A percentile compares a stretch with the other conserved stretches of the same genome.
Conservation (phyloP, 2,797 vertebrate species). For the Poeciliopsis presidionis region DNA sequence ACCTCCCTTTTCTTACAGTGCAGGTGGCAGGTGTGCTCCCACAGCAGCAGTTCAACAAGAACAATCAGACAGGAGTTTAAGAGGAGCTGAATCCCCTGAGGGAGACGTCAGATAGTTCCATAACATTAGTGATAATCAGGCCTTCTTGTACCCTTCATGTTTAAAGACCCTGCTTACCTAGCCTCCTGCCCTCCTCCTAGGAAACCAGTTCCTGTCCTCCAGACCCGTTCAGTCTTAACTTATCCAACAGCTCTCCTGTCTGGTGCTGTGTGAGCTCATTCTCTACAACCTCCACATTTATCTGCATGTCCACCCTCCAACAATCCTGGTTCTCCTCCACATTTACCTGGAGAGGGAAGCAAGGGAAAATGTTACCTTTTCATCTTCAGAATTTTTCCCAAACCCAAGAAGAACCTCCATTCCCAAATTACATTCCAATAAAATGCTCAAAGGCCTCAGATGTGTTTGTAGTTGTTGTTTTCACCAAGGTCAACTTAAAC, state of each 20-base stretch:
- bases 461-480: too few relatives aligned
- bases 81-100: not conserved
- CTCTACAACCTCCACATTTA: not conserved
- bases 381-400: too few relatives aligned
- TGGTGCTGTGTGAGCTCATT: not conserved
- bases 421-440: too few relatives aligned
- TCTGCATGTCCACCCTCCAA: too few relatives aligned
- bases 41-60: not conserved
- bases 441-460: too few relatives aligned
- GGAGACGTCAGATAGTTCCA: not conserved
- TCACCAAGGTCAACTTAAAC: too few relatives aligned
- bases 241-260: not conserved
- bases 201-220: not conserved
- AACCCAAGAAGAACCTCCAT: too few relatives aligned
- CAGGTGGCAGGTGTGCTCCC: not conserved
- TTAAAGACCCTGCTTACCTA: not conserved
- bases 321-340: too few relatives aligned
- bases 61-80: not conserved
- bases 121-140: not conserved
- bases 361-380: too few relatives aligned
- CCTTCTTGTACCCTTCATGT: not conserved
- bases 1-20: not conserved
- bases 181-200: not conserved
- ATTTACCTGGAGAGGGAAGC: too few relatives aligned
- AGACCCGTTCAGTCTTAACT: not conserved